Conservation (phyloP, 2,888 invertebrate species). For the Pristionchus fissidentatus region DNA sequence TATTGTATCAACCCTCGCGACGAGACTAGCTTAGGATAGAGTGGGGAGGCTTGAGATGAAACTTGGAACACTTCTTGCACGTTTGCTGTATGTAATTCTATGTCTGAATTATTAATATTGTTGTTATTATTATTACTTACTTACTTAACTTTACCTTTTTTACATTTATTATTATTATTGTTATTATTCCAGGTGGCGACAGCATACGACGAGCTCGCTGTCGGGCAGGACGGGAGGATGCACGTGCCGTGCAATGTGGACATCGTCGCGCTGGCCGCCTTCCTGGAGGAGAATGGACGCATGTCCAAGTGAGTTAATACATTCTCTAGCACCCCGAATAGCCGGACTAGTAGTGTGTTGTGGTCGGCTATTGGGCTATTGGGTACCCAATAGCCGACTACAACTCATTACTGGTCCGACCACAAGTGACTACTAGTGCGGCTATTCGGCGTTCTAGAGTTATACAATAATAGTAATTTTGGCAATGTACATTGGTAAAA, state of each 20-base stretch:
- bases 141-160: too few species aligned
- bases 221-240: constrained; percentile 67
- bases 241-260: constrained; percentile 73
- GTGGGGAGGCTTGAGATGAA: background rate
- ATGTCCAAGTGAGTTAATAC: constrained; percentile 54
- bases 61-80: too few species aligned
- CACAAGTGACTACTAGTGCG: too few species aligned
- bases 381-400: too few species aligned
- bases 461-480: background rate
- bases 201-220: constrained; percentile 68
- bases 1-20: too few species aligned
- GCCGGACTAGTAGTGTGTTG: too few species aligned
- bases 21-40: too few species aligned
- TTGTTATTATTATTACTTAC: too few species aligned
- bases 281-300: constrained; percentile 62
- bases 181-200: constrained; percentile 57
- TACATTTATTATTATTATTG: background rate
- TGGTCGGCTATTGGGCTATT: background rate
- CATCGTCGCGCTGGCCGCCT: constrained; percentile 61
- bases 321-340: background rate
- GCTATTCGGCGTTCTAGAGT: too few species aligned
- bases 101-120: too few species aligned
- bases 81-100: too few species aligned
- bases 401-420: too few species aligned
- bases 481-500: background rate